These are phyloP conservation scores for Chorisops tibialis DNA, from an alignment of 2,888 invertebrate species.

Conservation along the genomic window DNA sequence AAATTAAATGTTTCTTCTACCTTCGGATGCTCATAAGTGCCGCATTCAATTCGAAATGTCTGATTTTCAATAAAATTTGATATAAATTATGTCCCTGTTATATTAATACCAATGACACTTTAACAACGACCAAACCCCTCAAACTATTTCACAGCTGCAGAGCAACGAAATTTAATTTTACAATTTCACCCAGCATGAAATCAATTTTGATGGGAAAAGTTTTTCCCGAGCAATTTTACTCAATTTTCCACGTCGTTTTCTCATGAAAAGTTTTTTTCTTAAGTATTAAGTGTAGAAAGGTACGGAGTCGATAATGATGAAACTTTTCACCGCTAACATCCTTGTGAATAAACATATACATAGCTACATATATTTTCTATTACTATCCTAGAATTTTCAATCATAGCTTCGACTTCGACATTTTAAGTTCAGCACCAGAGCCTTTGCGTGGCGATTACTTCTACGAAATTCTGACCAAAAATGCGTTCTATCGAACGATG, in stretches of 20 bases:
- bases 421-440: no score
- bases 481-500: no score
- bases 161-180: slow-evolving; percentile 8
- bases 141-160: no score
- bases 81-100: no score
- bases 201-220: slow-evolving; percentile 20
- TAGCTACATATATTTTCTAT: background rate
- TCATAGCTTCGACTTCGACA: background rate
- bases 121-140: no score
- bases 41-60: no score
- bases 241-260: slow-evolving; percentile 18
- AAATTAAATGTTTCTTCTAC: no score
- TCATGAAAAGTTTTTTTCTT: slow-evolving; percentile 2
- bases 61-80: no score
- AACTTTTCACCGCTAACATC: background rate
- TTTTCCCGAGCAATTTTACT: slow-evolving; percentile 16
- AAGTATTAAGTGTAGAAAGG: background rate
- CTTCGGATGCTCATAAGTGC: no score
- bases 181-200: slow-evolving; percentile 18
- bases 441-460: no score
- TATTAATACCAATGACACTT: no score
- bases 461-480: no score
- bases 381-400: background rate
- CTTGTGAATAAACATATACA: background rate
- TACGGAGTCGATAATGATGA: background rate